These are phyloP conservation scores for Apolygus lucorum DNA, from an alignment of 1,140 invertebrate species.

Conservation along the genomic window DNA sequence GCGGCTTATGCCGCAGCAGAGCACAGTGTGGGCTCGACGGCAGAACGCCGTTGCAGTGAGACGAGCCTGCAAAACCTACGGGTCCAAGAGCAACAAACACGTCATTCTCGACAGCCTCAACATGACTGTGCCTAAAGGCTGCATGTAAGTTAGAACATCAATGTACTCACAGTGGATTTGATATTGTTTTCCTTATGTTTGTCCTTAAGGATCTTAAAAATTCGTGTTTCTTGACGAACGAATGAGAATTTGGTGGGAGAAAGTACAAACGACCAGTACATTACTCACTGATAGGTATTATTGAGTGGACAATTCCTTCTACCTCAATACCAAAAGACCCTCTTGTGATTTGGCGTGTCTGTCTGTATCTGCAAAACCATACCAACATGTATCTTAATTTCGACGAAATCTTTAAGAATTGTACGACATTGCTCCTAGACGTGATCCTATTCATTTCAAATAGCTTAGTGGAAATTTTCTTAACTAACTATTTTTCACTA, in stretches of 20 bases:
- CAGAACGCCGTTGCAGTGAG: constrained; percentile 41
- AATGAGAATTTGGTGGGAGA: no score
- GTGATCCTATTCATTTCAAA: no score
- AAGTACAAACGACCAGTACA: no score
- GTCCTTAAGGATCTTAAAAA: not conserved
- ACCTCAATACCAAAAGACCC: not conserved
- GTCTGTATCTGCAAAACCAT: no score
- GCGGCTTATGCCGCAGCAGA: constrained; percentile 33
- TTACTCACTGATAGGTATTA: not conserved
- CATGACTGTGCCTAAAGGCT: constrained; percentile 46
- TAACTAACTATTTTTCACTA: no score
- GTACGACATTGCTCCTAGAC: no score
- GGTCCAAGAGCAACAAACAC: constrained; percentile 37
- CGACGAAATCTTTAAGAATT: no score
- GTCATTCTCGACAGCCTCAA: constrained; percentile 44
- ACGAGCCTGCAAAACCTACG: constrained; percentile 44
- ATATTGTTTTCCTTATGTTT: not conserved
- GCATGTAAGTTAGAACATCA: constrained; percentile 39
- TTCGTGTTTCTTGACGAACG: no score
- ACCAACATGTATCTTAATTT: no score
- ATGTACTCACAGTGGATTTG: not conserved
- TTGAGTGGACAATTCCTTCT: not conserved
- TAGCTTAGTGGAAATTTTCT: no score
- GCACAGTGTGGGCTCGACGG: constrained; percentile 36
- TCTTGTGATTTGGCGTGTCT: no score